A percentile compares a stretch with the other conserved stretches of the same genome.
Conservation (phyloP, 1,140 invertebrate species). For the Aphis gossypii region DNA sequence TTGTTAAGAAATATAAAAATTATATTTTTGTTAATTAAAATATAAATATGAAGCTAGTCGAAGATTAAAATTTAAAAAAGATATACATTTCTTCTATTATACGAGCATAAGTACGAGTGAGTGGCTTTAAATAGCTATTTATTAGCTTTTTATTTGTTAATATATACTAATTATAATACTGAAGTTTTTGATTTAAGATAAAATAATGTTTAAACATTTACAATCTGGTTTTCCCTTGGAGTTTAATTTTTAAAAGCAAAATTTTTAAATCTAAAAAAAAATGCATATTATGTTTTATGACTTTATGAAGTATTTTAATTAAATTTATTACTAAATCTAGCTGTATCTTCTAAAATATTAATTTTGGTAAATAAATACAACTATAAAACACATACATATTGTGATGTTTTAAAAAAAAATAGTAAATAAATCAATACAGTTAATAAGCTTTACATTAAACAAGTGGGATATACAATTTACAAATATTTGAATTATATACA, state of each 20-base stretch:
- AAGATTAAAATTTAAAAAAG: background rate
- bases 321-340: background rate
- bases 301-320: background rate
- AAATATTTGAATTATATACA: background rate
- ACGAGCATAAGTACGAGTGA: no score
- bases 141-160: no score
- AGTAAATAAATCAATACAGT: background rate
- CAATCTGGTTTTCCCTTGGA: background rate
- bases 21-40: no score
- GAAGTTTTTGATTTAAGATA: background rate
- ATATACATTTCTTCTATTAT: no score
- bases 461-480: background rate
- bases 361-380: background rate
- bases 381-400: background rate
- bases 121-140: no score
- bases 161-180: background rate
- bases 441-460: slow-evolving; percentile 23
- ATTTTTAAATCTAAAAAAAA: background rate
- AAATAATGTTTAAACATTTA: background rate
- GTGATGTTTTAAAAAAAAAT: slow-evolving; percentile 3
- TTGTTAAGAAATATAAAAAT: background rate
- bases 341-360: background rate
- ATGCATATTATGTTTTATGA: slow-evolving; percentile 1
- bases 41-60: background rate
- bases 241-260: background rate